Evolutionary conservation across 2,888 invertebrate species (phyloP), one percentile per base, ranked within the genome.

Genomic region (Stenichneumon culpator): DNA sequence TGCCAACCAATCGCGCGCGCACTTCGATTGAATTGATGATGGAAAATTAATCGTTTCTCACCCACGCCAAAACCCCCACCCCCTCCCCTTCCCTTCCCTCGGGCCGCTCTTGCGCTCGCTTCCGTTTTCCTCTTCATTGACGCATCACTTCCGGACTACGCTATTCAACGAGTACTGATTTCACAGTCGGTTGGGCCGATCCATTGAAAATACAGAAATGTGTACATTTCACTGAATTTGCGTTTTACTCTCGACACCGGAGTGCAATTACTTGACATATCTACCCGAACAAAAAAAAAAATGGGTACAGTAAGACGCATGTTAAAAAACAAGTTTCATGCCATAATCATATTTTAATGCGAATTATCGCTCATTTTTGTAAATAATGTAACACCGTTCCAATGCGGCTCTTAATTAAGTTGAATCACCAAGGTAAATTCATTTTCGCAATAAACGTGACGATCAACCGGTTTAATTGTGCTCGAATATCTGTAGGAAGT

Each of bases 21-120:
- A 16, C 63, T 32, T 78, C 72, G 82, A 82, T 73, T 57, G 52
- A 67, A 77, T 82, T 70, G 70, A 82, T 32, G 82, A 82, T 77
- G 65, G 28, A 70, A 54, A 77, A 82, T 82, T 82, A 72, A 82
- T 82, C 65, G 70, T 77, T 65, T 65, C 57, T 47, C 75, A 39
- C 81, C 68, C 65, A 19, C 65, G 44, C 44, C 44, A 16, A 44
- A 16, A 44, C 5, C 44, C n/a, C 39, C 39, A 1, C 0, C 11
- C 16, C 14, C 16, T 44, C 44, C 44, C 44, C 44, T 1, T 32
- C 60, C 22, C 36, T 16, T 50, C 22, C 39, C 32, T 9, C 6
- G 39, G 60, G 3, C 16, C 39, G 28, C 68, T 50, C 69, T 39
- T 22, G 28, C 65, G 36, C 28, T 65, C 36, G 22, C 32, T 22